Evolutionary conservation across 1,140 invertebrate species (phyloP).

Genomic region (Tachypleus tridentatus): DNA sequence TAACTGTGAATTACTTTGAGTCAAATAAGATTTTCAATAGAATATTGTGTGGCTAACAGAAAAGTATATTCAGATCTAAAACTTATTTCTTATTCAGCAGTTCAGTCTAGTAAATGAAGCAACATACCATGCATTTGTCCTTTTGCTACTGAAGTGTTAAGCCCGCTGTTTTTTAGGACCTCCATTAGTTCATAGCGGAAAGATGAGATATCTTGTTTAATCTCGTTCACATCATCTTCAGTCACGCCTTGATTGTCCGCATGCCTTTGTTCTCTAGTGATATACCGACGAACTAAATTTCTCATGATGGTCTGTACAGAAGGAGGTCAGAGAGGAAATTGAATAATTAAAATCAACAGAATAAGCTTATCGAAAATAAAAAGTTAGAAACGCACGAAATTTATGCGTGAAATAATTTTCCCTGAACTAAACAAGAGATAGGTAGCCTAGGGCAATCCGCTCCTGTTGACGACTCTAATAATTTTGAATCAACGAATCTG

Average conservation of each 20-base stretch:
- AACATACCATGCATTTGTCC: slow-evolving; percentile 12
- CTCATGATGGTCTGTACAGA: slow-evolving; percentile 68
- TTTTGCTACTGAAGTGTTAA: slow-evolving; percentile 38
- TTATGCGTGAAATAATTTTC: slow-evolving; percentile 52
- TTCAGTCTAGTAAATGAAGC: neutral
- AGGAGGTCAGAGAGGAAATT: too few species aligned
- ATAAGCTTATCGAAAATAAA: too few species aligned
- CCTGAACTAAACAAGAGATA: neutral
- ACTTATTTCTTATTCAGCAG: too few species aligned
- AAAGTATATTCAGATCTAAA: too few species aligned
- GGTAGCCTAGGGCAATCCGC: neutral
- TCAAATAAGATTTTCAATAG: too few species aligned
- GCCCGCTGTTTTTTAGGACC: slow-evolving; percentile 70
- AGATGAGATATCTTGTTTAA: slow-evolving; percentile 94
- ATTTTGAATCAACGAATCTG: too few species aligned
- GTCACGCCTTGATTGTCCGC: slow-evolving; percentile 92
- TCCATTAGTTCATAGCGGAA: slow-evolving; percentile 91
- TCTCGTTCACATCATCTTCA: slow-evolving; percentile 97
- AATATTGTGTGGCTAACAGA: too few species aligned
- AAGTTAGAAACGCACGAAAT: too few species aligned
- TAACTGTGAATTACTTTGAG: too few species aligned
- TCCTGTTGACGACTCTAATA: too few species aligned
- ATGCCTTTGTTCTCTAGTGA: slow-evolving; percentile 87
- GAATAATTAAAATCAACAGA: too few species aligned
- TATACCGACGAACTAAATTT: slow-evolving; percentile 89